These are phyloP conservation scores for Sinhomidia bicolor DNA, from an alignment of 2,888 invertebrate species.

Conservation along the genomic window DNA sequence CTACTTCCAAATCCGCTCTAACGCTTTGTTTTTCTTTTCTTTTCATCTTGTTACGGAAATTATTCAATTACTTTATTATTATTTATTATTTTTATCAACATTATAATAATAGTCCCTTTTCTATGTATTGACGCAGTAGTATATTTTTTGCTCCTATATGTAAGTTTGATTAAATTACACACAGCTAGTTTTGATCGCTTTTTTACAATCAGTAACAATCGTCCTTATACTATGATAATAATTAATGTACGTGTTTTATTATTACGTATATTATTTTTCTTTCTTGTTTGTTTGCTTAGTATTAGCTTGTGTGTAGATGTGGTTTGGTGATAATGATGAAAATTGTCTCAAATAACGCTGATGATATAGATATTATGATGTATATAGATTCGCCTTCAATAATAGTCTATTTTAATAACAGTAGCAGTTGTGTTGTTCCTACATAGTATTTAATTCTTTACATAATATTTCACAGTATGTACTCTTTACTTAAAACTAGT, in stretches of 20 bases:
- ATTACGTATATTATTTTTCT: background rate
- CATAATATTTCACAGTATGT: conserved; percentile 19
- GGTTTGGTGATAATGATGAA: background rate
- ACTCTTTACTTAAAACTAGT: background rate
- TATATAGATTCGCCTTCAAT: background rate
- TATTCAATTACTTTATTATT: conserved; percentile 6
- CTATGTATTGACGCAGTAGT: background rate
- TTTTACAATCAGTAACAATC: background rate
- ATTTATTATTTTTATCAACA: background rate
- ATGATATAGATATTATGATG: background rate
- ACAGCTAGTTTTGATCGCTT: background rate
- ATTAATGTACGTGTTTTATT: background rate
- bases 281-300: background rate
- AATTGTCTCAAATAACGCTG: conserved; percentile 4
- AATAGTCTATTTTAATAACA: conserved; percentile 1
- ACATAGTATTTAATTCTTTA: background rate
- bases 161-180: conserved; percentile 23
- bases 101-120: conserved; percentile 28
- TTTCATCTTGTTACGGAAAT: conserved; percentile 30
- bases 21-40: background rate
- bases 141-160: conserved; percentile 26
- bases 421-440: background rate
- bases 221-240: background rate
- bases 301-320: background rate
- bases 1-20: too few relatives aligned